These are phyloP conservation scores for Reinhardtius hippoglossoides DNA, from an alignment of 2,113 vertebrate genomes.

Conservation along the genomic window DNA sequence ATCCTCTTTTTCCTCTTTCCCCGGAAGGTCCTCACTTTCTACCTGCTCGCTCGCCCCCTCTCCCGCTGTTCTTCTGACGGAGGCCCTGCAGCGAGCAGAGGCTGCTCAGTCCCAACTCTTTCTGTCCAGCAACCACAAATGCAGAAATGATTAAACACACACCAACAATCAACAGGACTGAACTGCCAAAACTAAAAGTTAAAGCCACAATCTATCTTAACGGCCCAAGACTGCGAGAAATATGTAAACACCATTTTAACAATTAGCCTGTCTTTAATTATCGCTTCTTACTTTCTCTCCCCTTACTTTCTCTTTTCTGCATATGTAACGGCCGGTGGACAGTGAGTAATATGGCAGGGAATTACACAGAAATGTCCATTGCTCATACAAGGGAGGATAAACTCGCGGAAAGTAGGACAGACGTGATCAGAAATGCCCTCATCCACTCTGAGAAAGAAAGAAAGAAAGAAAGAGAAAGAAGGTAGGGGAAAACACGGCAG, in stretches of 20 bases:
- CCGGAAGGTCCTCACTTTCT: slow-evolving; percentile 27
- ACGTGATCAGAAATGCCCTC: slow-evolving; percentile 49
- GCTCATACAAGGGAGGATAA: slow-evolving; percentile 43
- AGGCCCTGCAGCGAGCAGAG: slow-evolving; percentile 34
- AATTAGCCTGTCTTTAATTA: background rate
- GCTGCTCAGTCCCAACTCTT: background rate
- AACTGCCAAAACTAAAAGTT: background rate
- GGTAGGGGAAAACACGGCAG: background rate
- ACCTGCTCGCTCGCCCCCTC: slow-evolving; percentile 1
- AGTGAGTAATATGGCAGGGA: slow-evolving; percentile 55
- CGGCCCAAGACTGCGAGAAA: slow-evolving; percentile 6
- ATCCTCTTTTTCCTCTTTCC: slow-evolving; percentile 47
- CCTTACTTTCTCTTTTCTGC: background rate
- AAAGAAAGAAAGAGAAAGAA: slow-evolving; percentile 7
- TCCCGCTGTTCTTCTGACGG: slow-evolving; percentile 12
- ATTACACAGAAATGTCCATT: slow-evolving; percentile 53
- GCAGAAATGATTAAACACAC: background rate
- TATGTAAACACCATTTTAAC: background rate
- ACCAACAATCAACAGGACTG: background rate
- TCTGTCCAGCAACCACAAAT: slow-evolving; percentile 8
- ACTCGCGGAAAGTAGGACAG: slow-evolving; percentile 60
- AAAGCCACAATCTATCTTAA: background rate
- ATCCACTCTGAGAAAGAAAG: slow-evolving; percentile 14
- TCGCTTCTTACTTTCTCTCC: background rate
- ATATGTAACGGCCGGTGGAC: slow-evolving; percentile 43